These are phyloP conservation scores for Trichonephila clavipes DNA, from an alignment of 1,140 invertebrate genomes.

Conservation along the genomic window DNA sequence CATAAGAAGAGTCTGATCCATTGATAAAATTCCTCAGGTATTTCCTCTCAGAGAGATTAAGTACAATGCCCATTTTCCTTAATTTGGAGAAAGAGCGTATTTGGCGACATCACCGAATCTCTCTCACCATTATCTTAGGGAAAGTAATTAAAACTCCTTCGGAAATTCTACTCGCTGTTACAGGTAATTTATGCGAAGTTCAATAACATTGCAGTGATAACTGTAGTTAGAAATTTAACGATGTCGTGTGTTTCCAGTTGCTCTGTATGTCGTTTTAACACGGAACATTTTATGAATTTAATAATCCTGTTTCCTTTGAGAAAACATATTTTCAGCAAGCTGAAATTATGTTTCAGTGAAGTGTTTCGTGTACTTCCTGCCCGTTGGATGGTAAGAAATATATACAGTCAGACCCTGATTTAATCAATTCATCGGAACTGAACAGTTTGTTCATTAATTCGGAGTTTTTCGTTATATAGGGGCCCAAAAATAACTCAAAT, in stretches of 20 bases:
- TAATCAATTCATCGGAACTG: no score
- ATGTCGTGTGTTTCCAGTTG: not conserved
- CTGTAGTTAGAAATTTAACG: not conserved
- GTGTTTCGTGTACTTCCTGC: not conserved
- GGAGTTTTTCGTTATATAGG: no score
- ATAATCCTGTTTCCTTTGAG: not conserved
- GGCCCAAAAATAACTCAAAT: no score
- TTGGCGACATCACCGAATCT: not conserved
- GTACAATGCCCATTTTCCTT: not conserved
- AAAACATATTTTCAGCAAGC: not conserved
- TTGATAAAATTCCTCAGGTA: not conserved
- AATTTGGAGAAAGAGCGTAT: not conserved
- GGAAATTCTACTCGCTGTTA: not conserved
- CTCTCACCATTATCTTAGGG: not conserved
- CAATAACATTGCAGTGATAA: not conserved
- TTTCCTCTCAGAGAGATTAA: not conserved
- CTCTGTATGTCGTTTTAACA: not conserved
- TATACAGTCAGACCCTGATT: no score
- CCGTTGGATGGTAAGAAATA: no score
- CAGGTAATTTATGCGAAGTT: slow-evolving; percentile 17
- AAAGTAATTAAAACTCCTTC: slow-evolving; percentile 12
- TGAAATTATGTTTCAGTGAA: not conserved
- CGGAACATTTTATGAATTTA: not conserved
- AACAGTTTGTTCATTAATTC: no score
- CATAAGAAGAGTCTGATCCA: not conserved